Evolutionary conservation across 2,888 invertebrate genomes (phyloP), one percentile per base, ranked within the genome.

Genomic region (Melinaea menophilus): DNA sequence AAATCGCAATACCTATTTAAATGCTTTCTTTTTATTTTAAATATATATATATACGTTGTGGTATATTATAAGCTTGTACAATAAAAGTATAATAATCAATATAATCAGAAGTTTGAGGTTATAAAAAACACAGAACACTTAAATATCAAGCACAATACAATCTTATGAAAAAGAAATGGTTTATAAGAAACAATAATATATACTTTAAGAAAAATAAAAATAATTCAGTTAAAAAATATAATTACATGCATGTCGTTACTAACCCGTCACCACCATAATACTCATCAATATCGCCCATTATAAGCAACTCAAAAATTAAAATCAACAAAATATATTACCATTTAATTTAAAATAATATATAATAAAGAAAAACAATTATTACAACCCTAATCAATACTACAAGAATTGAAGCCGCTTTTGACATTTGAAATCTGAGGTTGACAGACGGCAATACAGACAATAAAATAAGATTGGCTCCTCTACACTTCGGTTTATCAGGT

Each of bases 181-280:
- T 41, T 41, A 9, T 41, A 41, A 46, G n/a, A 45, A 58, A 47
- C 48, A 58, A 45, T 51, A 51, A 31, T 22, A 31, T 51, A 9
- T 31, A 5, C 22, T 31, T 31, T 35, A 51, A 35, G 9, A 48
- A 51, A 11, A 11, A 55, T 48, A 55, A 63, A 58, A 45, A 45
- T n/a, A 48, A 57, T 48, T 55, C 58, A 34, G 41, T 41, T 63
- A 33, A 59, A 67, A 66, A 58, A 65, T 62, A 66, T 69, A 63
- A 63, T 61, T 60, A 55, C 73, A 74, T 73, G 73, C 74, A 70
- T 63, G 60, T 69, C 72, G 74, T 75, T 87, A 89, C 89, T 89
- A 86, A 90, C 90, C 90, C 90, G 75, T 88, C 88, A 86, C 88
- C 88, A 73, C 86, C 87, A 78, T 82, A 85, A 84, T 82, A 87